phyloP scores from a whole-genome alignment of 2,113 vertebrate genomes.

The Edolisoma coerulescens region DNA sequence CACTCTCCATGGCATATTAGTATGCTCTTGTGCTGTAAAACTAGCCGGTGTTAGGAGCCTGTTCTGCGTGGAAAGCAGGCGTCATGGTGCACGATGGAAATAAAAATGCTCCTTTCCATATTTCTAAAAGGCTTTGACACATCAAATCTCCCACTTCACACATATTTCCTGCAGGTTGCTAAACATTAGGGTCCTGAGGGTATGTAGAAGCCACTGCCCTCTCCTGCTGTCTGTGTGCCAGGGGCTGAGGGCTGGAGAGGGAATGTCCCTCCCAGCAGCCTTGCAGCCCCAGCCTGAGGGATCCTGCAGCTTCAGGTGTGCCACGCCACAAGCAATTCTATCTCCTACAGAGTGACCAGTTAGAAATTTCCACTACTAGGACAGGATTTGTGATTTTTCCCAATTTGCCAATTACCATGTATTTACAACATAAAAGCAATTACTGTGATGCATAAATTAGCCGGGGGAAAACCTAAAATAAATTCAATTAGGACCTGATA shows the following conservation, averaged over 20 bases:
- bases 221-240: rapidly evolving
- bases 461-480: background rate
- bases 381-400: background rate
- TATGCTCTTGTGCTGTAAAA: background rate
- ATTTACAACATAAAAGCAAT: background rate
- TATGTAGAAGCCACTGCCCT: background rate
- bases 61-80: background rate
- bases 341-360: background rate
- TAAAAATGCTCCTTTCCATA: background rate
- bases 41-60: background rate
- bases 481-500: background rate
- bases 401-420: background rate
- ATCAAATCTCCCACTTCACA: background rate
- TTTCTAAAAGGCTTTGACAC: background rate
- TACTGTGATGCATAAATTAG: background rate
- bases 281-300: background rate
- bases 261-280: background rate
- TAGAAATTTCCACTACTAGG: background rate
- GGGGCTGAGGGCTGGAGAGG: background rate
- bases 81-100: rapidly evolving
- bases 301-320: background rate
- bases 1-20: rapidly evolving
- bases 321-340: background rate
- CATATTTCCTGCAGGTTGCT: rapidly evolving
- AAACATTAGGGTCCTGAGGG: rapidly evolving